Evolutionary conservation across 1,140 invertebrate genomes (phyloP).

Genomic region (Lerema accius): DNA sequence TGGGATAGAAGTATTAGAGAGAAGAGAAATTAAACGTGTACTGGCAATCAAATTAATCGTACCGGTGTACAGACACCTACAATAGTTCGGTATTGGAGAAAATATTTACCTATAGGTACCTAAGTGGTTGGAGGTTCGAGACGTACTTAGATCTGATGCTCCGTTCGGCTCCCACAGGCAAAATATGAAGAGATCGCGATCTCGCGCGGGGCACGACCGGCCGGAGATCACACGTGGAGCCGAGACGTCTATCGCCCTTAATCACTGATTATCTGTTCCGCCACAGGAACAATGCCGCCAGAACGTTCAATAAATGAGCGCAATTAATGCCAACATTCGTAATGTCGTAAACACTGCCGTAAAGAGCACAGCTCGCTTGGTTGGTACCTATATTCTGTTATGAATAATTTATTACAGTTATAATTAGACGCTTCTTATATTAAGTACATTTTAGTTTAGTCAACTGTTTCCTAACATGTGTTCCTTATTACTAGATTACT

Average conservation of each 20-base stretch:
- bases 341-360: slow-evolving; percentile 23
- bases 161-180: slow-evolving; percentile 58
- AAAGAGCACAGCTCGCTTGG: slow-evolving; percentile 14
- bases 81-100: neutral
- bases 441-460: neutral
- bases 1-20: too few relatives aligned
- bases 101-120: slow-evolving; percentile 18
- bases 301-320: slow-evolving; percentile 62
- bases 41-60: too few relatives aligned
- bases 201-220: slow-evolving; percentile 63
- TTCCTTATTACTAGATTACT: neutral
- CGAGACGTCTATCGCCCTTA: slow-evolving; percentile 60
- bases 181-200: slow-evolving; percentile 63
- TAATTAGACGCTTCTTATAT: neutral
- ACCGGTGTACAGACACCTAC: too few relatives aligned
- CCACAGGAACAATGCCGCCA: slow-evolving; percentile 65
- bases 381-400: neutral
- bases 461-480: neutral
- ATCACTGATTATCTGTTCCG: slow-evolving; percentile 66
- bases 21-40: too few relatives aligned
- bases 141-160: slow-evolving; percentile 23
- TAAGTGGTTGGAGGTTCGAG: slow-evolving; percentile 2
- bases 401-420: neutral
- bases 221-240: slow-evolving; percentile 61
- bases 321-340: slow-evolving; percentile 54